These are phyloP conservation scores for Ptychobarbus kaznakovi DNA, from an alignment of 2,797 vertebrate species.

Conservation along the genomic window DNA sequence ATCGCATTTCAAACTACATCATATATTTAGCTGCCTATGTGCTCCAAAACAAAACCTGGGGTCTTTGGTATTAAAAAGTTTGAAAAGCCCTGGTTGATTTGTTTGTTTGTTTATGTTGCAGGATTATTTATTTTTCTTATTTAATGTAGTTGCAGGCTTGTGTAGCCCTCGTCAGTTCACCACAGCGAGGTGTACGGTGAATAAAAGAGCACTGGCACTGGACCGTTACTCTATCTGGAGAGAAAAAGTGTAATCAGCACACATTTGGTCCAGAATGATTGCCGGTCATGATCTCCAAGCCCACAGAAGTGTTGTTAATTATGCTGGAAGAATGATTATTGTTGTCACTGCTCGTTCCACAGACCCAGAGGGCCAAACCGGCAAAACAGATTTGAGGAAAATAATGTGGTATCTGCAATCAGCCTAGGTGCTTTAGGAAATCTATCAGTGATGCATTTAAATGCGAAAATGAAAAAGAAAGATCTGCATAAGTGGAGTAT, in stretches of 20 bases:
- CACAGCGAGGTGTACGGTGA: neutral
- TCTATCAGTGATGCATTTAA: slow-evolving; percentile 32
- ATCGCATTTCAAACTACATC: neutral
- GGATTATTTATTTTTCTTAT: neutral
- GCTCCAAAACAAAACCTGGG: neutral
- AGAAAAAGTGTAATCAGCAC: slow-evolving; percentile 22
- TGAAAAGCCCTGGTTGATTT: neutral
- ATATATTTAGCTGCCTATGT: neutral
- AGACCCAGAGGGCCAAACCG: slow-evolving; percentile 36
- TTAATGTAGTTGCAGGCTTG: neutral
- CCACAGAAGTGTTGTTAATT: slow-evolving; percentile 37
- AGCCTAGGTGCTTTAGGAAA: slow-evolving; percentile 34
- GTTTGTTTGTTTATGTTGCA: neutral
- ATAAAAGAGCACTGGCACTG: neutral
- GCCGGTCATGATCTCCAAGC: slow-evolving; percentile 35
- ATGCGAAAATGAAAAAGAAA: slow-evolving; percentile 11
- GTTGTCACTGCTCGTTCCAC: slow-evolving; percentile 29
- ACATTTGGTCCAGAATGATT: slow-evolving; percentile 38
- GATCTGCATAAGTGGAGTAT: neutral
- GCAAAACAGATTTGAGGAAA: slow-evolving; percentile 35
- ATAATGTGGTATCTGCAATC: slow-evolving; percentile 19
- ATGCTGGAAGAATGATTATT: slow-evolving; percentile 27
- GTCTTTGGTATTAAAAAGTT: neutral
- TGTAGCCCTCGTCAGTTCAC: neutral
- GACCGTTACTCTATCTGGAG: neutral